A percentile compares a stretch with the other conserved stretches of the same genome.
phyloP scores from a whole-genome alignment of 1,140 invertebrate genomes.

The Neotoxoptera formosana region DNA sequence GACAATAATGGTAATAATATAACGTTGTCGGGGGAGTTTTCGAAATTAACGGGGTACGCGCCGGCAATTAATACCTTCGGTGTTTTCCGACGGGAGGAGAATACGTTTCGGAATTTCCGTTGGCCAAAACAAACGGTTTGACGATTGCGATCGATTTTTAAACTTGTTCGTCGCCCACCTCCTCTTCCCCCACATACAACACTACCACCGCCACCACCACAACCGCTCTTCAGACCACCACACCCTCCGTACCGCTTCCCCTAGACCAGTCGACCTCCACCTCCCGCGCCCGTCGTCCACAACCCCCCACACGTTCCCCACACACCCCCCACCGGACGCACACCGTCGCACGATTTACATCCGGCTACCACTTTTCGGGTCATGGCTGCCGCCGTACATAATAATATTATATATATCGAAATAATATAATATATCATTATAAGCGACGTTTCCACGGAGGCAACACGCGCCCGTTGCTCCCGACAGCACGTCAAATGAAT shows the following conservation, averaged over 20 bases:
- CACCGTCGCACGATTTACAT: conserved; percentile 22
- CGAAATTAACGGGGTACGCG: not conserved
- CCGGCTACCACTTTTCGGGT: conserved; percentile 36
- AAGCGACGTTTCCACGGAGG: conserved; percentile 18
- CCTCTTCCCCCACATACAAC: not conserved
- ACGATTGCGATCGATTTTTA: conserved; percentile 24
- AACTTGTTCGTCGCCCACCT: not conserved
- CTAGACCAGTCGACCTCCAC: not conserved
- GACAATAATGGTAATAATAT: not conserved
- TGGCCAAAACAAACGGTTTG: not conserved
- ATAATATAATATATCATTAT: conserved; percentile 45
- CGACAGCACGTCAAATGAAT: conserved; percentile 45
- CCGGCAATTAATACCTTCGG: not conserved
- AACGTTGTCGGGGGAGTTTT: not conserved
- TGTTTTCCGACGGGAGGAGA: not conserved
- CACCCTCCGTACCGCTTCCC: not conserved
- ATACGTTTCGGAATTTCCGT: conserved; percentile 7
- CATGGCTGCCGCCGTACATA: not conserved
- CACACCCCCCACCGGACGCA: not conserved
- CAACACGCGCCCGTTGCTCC: conserved; percentile 34
- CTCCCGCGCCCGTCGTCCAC: too few species aligned
- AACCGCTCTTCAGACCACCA: not conserved
- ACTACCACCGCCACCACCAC: not conserved
- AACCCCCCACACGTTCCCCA: not conserved
- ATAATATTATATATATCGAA: conserved; percentile 22